Base-by-base conservation (phyloP, 2,113 vertebrate genomes). In the Stictonetta naevosa region DNA sequence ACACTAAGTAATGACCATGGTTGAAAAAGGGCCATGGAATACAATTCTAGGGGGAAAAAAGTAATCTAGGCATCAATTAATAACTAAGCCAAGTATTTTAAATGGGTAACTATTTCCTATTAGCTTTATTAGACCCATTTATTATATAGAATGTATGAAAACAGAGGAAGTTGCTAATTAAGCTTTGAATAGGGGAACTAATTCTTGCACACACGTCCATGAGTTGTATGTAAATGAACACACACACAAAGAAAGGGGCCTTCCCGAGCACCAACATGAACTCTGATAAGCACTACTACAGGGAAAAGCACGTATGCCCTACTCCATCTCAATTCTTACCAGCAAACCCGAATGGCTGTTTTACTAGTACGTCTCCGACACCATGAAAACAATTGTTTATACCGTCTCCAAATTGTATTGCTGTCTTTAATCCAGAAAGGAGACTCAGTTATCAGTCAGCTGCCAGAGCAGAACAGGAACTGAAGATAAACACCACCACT, bases 401-500 rank as follows among this genome's bases (percentile, higher is more conserved):
- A 66, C 17, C 48, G 66, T 40, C n/a, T 66, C 64, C 67, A 82
- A 50, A 62, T 2, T 62, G 34, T 31, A 82, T 67, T 89, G 80
- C 73, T 71, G 22, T 28, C 74, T 88, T 82, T 74, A 83, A 80
- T 64, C 33, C 69, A 90, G 73, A 93, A 63, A 83, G 60, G 0
- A 77, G 29, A 10, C 66, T 55, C 31, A 6, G 4, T 48, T 83
- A 60, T 23, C 33, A 50, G 42, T 46, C 75, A 83, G 46, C 56
- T 92, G 64, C 12, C 84, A 78, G 56, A 90, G 29, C 29, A 50
- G 68, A 88, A 60, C 12, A 68, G 36, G 58, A 86, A 59, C 48
- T 60, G 60, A 53, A 48, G n/a, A 71, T 17, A 83, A 85, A 63
- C n/a, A 87, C 26, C 0, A 0, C 8, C 0, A 0, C 10, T 25